Conservation (phyloP, 1,140 invertebrate species). For the Drosophila oshimai region DNA sequence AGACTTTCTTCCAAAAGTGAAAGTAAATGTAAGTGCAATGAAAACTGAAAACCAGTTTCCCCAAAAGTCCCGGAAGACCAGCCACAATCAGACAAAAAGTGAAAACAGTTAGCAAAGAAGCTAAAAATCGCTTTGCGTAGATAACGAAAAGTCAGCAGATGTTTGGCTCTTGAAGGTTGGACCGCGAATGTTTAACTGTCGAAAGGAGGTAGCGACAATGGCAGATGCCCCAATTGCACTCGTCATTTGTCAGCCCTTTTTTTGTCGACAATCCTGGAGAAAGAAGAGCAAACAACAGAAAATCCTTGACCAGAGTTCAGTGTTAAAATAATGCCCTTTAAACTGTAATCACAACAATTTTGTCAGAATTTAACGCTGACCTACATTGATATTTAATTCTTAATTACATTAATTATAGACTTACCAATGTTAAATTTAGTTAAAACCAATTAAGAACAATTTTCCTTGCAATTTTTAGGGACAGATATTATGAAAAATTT, state of each 20-base stretch:
- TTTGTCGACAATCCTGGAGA: constrained; percentile 4
- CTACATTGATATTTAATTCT: too few relatives aligned
- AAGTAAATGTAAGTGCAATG: not conserved
- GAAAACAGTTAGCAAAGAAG: constrained; percentile 48
- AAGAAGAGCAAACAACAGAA: not conserved
- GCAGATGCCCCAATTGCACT: constrained; percentile 63
- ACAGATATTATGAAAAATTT: too few relatives aligned
- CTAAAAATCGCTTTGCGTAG: constrained; percentile 55
- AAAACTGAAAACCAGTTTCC: not conserved
- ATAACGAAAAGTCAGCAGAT: constrained; percentile 58
- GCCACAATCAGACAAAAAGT: constrained; percentile 36
- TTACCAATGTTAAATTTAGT: too few relatives aligned
- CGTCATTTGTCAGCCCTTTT: constrained; percentile 52
- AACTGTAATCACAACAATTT: too few relatives aligned
- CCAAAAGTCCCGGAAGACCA: not conserved
- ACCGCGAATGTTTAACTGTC: constrained; percentile 49
- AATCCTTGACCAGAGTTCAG: not conserved
- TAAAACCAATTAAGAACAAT: too few relatives aligned
- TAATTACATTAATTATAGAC: too few relatives aligned
- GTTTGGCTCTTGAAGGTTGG: constrained; percentile 13
- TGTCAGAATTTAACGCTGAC: too few relatives aligned
- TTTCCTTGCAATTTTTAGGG: too few relatives aligned
- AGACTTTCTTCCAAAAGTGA: not conserved
- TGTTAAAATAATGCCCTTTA: not conserved
- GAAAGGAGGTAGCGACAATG: constrained; percentile 25